Base-by-base conservation (phyloP, 2,888 invertebrate species). In the Gortyna flavago region DNA sequence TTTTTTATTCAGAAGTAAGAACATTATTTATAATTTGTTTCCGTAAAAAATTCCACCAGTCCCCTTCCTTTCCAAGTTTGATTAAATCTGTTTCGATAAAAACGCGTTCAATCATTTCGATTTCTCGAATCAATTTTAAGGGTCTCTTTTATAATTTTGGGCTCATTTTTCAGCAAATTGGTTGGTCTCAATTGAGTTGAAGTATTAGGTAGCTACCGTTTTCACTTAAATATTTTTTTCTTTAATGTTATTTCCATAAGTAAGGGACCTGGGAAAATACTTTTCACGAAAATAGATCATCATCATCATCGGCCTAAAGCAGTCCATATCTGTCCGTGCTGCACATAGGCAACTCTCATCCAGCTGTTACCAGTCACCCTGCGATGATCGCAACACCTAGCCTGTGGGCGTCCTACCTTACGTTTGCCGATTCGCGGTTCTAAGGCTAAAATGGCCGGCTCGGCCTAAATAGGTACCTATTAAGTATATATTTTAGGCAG, bases 71-170 rank as follows among this genome's bases (percentile, higher is more conserved):
- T 80, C 7, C 9, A 76, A 51, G 2, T 82, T 65, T 59, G 29
- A 77, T 65, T n/a, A 59, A 75, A 75, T 57, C 44, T 44, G 44
- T 41, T 69, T 16, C 41, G 29, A 41, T 77, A 59, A 54, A 81
- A 83, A 76, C 25, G 25, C 21, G 68, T 48, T 83, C 54, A 67
- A 77, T 41, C 44, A 71, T 71, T 75, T 62, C 25, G 48, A 32
- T 57, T 77, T 35, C n/a, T 16, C 38, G 66, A 77, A 83, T 83
- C 32, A 75, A 59, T 71, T 77, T 44, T 29, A n/a, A 54, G 3
- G n/a, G 48, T 25, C 16, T 9, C 54, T 44, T 65, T 68, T 48
- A 62, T 54, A 77, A 51, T 48, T 83, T 48, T 62, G 8, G 5
- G 5, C 21, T 61, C 11, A 76, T 61, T 66, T 66, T 61, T 66